Conservation (phyloP, 2,888 invertebrate species). For the Elmis aenea region DNA sequence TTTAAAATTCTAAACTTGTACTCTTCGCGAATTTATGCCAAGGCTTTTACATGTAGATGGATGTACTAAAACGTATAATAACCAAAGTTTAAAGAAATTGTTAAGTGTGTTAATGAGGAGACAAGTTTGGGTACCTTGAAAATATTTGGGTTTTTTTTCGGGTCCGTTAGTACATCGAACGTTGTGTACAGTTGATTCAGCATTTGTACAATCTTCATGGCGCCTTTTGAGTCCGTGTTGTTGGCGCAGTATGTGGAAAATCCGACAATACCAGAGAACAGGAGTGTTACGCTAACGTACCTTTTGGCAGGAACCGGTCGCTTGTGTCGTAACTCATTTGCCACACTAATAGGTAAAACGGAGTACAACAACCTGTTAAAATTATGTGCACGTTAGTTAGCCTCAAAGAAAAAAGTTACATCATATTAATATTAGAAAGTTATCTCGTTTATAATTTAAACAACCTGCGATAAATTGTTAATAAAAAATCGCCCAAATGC, state of each 20-base stretch:
- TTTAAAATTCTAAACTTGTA: too few species aligned
- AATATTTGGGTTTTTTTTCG: conserved; percentile 86
- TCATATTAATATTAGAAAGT: conserved; percentile 17
- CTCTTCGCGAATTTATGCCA: too few species aligned
- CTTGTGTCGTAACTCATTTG: conserved; percentile 88
- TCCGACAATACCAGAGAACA: conserved; percentile 92
- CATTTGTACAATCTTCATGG: conserved; percentile 94
- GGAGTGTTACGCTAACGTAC: conserved; percentile 85
- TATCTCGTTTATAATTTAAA: too few species aligned
- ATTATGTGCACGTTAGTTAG: too few species aligned
- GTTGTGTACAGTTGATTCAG: conserved; percentile 90
- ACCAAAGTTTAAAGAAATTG: too few species aligned
- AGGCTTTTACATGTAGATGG: too few species aligned
- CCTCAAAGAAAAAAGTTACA: conserved; percentile 7
- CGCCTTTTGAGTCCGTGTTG: conserved; percentile 86
- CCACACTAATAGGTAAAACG: conserved; percentile 88
- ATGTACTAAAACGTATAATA: too few species aligned
- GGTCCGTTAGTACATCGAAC: conserved; percentile 90
- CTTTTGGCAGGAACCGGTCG: conserved; percentile 85
- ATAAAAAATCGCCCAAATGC: too few species aligned
- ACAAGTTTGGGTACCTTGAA: conserved; percentile 67
- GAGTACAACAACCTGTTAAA: conserved; percentile 80
- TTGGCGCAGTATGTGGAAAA: conserved; percentile 87
- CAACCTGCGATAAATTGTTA: conserved; percentile 6
- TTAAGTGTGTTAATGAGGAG: too few species aligned